Evolutionary conservation across 53 echinoderm and acorn worm species (phyloP).

Genomic region (Arbacia lixula): DNA sequence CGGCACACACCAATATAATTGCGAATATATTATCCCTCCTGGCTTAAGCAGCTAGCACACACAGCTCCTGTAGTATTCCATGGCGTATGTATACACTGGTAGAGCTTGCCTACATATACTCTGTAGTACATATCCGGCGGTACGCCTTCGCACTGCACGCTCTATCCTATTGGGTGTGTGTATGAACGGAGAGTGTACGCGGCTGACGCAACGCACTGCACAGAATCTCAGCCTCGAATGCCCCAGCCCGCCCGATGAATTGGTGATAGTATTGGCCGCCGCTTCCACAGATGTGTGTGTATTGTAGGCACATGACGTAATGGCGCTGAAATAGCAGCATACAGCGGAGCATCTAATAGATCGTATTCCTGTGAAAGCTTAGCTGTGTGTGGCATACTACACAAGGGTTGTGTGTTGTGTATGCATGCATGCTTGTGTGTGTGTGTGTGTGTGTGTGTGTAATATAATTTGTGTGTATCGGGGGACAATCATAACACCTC

Average conservation of each 20-base stretch:
- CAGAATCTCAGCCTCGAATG: conserved; percentile 18
- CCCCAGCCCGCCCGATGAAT: not conserved
- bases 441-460: conserved; percentile 23
- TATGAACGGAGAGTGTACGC: too few relatives aligned
- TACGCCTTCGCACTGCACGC: too few relatives aligned
- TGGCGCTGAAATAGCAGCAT: conserved; percentile 31
- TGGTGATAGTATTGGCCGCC: conserved; percentile 30
- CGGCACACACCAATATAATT: too few relatives aligned
- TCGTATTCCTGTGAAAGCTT: not conserved
- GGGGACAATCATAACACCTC: too few relatives aligned
- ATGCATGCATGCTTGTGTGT: conserved; percentile 34
- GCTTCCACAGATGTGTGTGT: conserved; percentile 7
- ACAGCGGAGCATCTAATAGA: not conserved
- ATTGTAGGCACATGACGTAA: conserved; percentile 46
- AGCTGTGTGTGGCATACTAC: not conserved
- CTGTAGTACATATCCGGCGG: too few relatives aligned
- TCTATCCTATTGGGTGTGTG: too few relatives aligned
- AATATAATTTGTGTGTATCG: not conserved
- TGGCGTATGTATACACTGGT: too few relatives aligned
- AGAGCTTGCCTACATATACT: too few relatives aligned
- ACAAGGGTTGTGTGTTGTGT: not conserved
- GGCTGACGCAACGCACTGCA: conserved; percentile 28
- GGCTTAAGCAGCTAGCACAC: too few relatives aligned
- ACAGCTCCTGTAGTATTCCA: too few relatives aligned
- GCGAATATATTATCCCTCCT: too few relatives aligned